A percentile compares a stretch with the other conserved stretches of the same genome.
These are phyloP conservation scores for Teleopsis dalmanni DNA, from an alignment of 1,140 invertebrate species.

Conservation along the genomic window DNA sequence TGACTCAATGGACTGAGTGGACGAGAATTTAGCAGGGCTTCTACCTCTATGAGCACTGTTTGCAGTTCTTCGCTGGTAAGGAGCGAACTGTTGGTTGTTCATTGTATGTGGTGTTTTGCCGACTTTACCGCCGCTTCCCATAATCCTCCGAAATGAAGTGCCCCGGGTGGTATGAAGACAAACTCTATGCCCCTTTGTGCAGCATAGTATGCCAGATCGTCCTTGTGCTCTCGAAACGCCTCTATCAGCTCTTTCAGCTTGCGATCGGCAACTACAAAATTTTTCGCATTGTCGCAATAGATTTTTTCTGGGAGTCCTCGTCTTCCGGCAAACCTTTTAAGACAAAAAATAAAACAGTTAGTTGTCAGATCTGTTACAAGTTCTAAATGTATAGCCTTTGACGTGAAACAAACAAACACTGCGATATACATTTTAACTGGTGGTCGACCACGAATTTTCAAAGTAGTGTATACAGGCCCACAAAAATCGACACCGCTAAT, in stretches of 20 bases:
- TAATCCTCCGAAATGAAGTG: too few species aligned
- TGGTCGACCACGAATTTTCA: conserved; percentile 4
- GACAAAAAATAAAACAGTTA: conserved; percentile 26
- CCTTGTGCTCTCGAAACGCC: background rate
- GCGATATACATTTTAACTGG: conserved; percentile 10
- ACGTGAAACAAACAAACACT: conserved; percentile 26
- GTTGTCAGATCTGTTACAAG: conserved; percentile 27
- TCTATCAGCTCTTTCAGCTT: background rate
- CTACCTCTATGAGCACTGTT: too few species aligned
- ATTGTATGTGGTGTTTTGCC: too few species aligned
- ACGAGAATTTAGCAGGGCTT: too few species aligned
- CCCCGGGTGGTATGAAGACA: too few species aligned
- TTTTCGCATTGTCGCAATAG: conserved; percentile 18
- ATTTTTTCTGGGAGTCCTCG: conserved; percentile 15
- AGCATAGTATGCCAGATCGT: too few species aligned
- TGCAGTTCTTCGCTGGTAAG: too few species aligned
- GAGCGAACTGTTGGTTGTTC: too few species aligned
- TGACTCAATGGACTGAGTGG: too few species aligned
- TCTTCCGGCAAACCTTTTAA: conserved; percentile 32
- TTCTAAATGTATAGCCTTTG: conserved; percentile 34
- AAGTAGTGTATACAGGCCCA: conserved; percentile 6
- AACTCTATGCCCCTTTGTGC: too few species aligned
- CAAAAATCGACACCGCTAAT: conserved; percentile 13
- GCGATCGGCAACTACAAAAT: conserved; percentile 13
- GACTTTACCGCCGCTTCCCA: too few species aligned